Conservation (phyloP, 2,888 invertebrate genomes). For the Plagodis pulveraria region DNA sequence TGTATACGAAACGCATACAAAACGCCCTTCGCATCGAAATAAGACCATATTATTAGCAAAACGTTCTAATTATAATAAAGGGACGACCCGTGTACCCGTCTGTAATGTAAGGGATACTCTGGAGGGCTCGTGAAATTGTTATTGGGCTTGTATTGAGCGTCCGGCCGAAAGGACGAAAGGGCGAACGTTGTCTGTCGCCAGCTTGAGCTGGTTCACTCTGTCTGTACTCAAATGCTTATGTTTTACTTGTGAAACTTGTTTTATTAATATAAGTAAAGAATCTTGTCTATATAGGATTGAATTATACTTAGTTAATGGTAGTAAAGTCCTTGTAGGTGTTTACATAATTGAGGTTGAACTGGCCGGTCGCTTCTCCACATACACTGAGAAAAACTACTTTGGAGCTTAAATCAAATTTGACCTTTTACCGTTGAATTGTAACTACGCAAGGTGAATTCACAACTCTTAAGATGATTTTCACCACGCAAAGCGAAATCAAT, state of each 20-base stretch:
- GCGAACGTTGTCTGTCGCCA: slow-evolving; percentile 27
- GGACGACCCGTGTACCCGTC: slow-evolving; percentile 13
- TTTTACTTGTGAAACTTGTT: not conserved
- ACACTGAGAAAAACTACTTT: no score
- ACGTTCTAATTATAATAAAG: slow-evolving; percentile 26
- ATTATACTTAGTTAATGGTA: no score
- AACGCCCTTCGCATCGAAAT: slow-evolving; percentile 7
- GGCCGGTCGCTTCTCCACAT: no score
- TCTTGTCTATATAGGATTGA: no score
- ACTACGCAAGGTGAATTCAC: no score
- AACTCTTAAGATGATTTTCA: no score
- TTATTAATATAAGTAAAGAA: not conserved
- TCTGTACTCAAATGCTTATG: not conserved
- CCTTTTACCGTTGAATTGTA: no score
- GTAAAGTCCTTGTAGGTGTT: no score
- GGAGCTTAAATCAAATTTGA: no score
- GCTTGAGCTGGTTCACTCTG: slow-evolving; percentile 5
- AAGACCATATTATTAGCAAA: slow-evolving; percentile 23
- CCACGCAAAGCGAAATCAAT: no score
- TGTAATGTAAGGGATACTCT: slow-evolving; percentile 17
- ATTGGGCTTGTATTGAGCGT: slow-evolving; percentile 6
- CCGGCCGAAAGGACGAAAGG: slow-evolving; percentile 26
- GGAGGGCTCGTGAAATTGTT: slow-evolving; percentile 22
- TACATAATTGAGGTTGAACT: no score
- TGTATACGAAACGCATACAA: not conserved